Conservation (phyloP, 2,113 vertebrate genomes). For the Corvus cornix region DNA sequence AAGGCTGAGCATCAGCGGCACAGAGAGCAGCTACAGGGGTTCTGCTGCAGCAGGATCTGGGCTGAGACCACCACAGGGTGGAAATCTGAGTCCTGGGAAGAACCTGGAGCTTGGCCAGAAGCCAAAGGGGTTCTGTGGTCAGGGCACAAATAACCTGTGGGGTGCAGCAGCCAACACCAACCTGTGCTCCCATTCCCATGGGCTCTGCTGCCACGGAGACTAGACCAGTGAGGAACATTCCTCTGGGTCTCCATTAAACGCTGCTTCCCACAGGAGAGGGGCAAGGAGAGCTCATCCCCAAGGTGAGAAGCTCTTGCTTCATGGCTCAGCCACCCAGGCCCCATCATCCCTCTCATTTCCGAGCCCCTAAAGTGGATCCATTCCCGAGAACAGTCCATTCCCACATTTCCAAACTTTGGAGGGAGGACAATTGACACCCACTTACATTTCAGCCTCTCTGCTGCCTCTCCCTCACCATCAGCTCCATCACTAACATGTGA, state of each 20-base stretch:
- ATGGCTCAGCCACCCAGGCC: not conserved
- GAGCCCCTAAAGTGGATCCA: not conserved
- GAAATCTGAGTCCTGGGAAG: not conserved
- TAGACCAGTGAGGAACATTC: not conserved
- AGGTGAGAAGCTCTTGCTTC: not conserved
- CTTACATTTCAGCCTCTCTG: not conserved
- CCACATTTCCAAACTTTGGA: not conserved
- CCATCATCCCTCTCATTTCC: rapidly evolving
- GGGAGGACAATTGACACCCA: not conserved
- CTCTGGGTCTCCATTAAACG: rapidly evolving
- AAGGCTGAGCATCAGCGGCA: not conserved
- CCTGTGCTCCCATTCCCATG: not conserved
- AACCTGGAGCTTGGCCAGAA: not conserved
- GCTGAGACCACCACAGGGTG: not conserved
- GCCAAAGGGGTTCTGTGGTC: not conserved
- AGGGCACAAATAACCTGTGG: not conserved
- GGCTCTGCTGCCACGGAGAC: not conserved
- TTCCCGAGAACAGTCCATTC: not conserved
- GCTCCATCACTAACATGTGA: not conserved
- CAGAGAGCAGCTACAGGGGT: not conserved
- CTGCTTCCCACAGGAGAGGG: not conserved
- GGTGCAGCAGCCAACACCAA: rapidly evolving
- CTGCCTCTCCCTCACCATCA: not conserved
- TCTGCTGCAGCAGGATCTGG: not conserved
- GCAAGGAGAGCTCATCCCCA: not conserved